These are phyloP conservation scores for Rutpela maculata DNA, from an alignment of 2,888 invertebrate species.

Conservation along the genomic window DNA sequence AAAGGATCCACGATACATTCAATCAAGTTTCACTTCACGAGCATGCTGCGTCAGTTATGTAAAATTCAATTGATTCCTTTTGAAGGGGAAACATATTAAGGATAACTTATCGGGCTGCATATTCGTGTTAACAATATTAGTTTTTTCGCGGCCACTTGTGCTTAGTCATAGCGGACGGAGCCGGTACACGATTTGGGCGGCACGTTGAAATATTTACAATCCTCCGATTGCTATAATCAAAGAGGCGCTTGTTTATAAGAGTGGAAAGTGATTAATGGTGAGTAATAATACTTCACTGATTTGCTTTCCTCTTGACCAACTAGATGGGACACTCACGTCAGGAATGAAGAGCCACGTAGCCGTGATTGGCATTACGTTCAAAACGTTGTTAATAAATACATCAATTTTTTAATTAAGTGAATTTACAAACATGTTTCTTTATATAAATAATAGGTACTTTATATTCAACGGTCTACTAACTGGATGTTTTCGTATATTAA, in stretches of 20 bases:
- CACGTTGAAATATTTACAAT: slow-evolving; percentile 67
- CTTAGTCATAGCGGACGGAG: slow-evolving; percentile 60
- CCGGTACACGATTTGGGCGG: slow-evolving; percentile 68
- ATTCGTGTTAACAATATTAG: slow-evolving; percentile 62
- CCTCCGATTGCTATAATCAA: slow-evolving; percentile 59
- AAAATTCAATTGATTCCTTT: slow-evolving; percentile 43
- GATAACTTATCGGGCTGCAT: slow-evolving; percentile 48
- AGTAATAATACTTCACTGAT: slow-evolving; percentile 52
- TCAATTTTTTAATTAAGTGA: slow-evolving; percentile 32
- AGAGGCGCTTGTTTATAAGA: slow-evolving; percentile 60
- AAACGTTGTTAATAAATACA: slow-evolving; percentile 30
- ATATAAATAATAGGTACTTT: neutral
- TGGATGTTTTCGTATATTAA: neutral
- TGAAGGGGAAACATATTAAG: slow-evolving; percentile 42
- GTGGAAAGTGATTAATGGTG: slow-evolving; percentile 60
- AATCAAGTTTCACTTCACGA: slow-evolving; percentile 39
- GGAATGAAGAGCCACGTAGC: slow-evolving; percentile 28
- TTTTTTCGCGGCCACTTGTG: slow-evolving; percentile 62
- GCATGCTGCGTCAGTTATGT: slow-evolving; percentile 32
- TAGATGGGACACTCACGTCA: slow-evolving; percentile 37
- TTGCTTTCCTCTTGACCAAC: slow-evolving; percentile 37
- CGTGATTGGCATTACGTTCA: slow-evolving; percentile 26
- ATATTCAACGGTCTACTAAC: neutral
- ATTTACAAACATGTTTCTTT: slow-evolving; percentile 20
- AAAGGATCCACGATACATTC: slow-evolving; percentile 23